Percentiles rank a stretch among this genome's conserved stretches.
These are phyloP conservation scores for Nothocercus nigrocapillus DNA, from an alignment of 2,113 vertebrate genomes.

Conservation along the genomic window DNA sequence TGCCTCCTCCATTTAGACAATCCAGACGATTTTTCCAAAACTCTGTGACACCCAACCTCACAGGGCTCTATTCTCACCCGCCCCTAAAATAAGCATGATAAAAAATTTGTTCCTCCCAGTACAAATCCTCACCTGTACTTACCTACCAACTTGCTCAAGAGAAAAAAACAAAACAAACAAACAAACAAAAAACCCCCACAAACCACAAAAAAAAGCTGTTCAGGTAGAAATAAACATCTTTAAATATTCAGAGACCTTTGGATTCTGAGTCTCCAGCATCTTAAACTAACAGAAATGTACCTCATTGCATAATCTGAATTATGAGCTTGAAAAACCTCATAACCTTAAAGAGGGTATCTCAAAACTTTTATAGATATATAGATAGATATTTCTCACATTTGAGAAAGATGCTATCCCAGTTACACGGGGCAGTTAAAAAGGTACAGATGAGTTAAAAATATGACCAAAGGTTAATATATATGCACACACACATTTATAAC, in stretches of 20 bases:
- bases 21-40: background rate
- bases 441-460: background rate
- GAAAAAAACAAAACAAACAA: background rate
- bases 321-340: fast-evolving
- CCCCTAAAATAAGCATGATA: background rate
- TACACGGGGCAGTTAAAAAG: background rate
- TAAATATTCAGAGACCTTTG: background rate
- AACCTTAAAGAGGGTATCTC: background rate
- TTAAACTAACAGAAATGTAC: background rate
- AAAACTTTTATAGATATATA: background rate
- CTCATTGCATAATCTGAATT: background rate
- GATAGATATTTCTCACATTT: too few species aligned
- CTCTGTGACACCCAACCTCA: fast-evolving
- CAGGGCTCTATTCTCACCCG: background rate
- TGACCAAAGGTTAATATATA: background rate
- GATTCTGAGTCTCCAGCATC: background rate
- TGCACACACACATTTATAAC: background rate
- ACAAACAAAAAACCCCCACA: too few species aligned
- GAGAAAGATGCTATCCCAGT: background rate
- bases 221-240: background rate
- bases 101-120: background rate
- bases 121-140: background rate
- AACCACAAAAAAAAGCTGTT: background rate
- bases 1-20: background rate
- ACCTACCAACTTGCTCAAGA: background rate